Evolutionary conservation across 2,888 invertebrate species (phyloP), one percentile per base, ranked within the genome.

Genomic region (Cactoblastis cactorum): DNA sequence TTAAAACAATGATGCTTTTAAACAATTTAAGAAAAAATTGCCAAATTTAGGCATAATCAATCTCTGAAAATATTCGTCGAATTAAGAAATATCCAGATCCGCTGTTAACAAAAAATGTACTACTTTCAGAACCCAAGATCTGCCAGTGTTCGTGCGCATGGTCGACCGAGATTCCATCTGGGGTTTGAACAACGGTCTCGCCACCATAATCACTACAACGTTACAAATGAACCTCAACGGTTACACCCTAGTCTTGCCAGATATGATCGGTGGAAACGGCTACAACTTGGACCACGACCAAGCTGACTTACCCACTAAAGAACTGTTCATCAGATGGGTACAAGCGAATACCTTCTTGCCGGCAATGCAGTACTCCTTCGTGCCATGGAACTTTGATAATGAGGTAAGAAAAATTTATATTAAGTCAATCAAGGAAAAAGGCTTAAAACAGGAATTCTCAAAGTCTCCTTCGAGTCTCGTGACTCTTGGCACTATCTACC

Each of bases 271-370:
- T 0, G 94, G 94, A 0, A 94, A 93, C 58, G 92, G 92, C 0
- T 92, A 86, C 65, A 85, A 90, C n/a, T 53, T 87, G 48, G 77
- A 77, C 56, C 79, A 88, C 51, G 80, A 76, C n/a, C 80, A 81
- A 34, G 75, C 86, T 0, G 91, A 87, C 15, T 69, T 81, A 0
- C 89, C 92, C 0, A 90, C 90, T 0, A 92, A 92, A 53, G 93
- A 94, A 69, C 74, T 94, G 46, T 95, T 93, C 67, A 92, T 96
- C 24, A 85, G 96, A 65, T 96, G 96, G 96, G 85, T 95, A 41
- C 94, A 95, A 69, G 93, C 94, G 0, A 95, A 93, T 52, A 91
- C 93, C 0, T 95, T 95, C 69, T 91, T 97, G 88, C 96, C 96
- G 0, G 86, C 92, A 0, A 91, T 96, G 83, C 96, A 96, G 78